Percentiles rank a stretch among this genome's conserved stretches.
These are phyloP conservation scores for Andrena bicolor DNA, from an alignment of 2,888 invertebrate genomes.

Conservation along the genomic window DNA sequence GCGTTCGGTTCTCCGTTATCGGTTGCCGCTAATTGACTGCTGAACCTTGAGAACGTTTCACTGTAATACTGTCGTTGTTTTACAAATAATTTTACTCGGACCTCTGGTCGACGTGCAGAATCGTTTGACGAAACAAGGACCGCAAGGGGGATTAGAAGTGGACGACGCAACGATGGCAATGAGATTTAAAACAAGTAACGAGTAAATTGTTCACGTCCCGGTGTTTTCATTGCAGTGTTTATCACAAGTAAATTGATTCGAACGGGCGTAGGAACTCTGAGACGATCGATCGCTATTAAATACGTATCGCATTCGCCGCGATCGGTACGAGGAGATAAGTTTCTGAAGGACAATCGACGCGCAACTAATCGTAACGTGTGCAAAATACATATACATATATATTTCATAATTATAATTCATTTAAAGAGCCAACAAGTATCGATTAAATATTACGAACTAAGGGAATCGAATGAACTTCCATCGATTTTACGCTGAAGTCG, in stretches of 20 bases:
- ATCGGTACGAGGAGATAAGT: background rate
- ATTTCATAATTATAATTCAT: background rate
- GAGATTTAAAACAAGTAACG: background rate
- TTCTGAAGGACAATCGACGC: background rate
- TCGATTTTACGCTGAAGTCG: background rate
- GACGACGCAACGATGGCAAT: background rate
- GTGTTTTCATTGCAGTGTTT: background rate
- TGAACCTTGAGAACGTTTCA: background rate
- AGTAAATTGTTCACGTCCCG: background rate
- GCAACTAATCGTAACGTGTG: slow-evolving; percentile 5
- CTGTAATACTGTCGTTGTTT: background rate
- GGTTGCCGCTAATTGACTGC: background rate
- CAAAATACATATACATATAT: background rate
- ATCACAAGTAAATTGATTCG: slow-evolving; percentile 20
- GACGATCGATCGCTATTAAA: slow-evolving; percentile 28
- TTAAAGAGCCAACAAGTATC: slow-evolving; percentile 14
- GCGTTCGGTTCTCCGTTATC: background rate
- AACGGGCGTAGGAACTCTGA: slow-evolving; percentile 48
- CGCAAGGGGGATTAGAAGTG: background rate
- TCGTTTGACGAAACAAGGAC: background rate
- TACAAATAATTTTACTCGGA: background rate
- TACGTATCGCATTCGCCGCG: background rate
- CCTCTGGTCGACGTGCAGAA: background rate
- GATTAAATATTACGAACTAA: slow-evolving; percentile 17
- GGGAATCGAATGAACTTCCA: background rate